Evolutionary conservation across 2,888 invertebrate genomes (phyloP).

Genomic region (Cenopis cana): DNA sequence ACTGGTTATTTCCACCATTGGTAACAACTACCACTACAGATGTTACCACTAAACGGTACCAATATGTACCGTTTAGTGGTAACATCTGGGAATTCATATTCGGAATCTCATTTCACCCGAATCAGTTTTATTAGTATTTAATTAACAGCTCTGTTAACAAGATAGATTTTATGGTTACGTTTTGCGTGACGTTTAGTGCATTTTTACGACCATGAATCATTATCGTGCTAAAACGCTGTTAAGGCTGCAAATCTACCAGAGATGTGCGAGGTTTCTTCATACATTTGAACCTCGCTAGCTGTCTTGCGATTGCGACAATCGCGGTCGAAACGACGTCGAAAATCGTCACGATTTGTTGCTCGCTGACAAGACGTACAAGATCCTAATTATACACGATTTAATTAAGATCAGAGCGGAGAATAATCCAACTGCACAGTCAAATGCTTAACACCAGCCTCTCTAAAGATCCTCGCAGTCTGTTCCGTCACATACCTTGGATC

Average conservation of each 20-base stretch:
- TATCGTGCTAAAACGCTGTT: too few relatives aligned
- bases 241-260: too few relatives aligned
- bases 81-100: not conserved
- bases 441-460: conserved; percentile 95
- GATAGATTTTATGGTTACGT: too few relatives aligned
- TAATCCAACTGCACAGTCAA: conserved; percentile 97
- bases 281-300: too few relatives aligned
- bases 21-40: not conserved
- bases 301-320: too few relatives aligned
- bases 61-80: not conserved
- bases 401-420: conserved; percentile 85
- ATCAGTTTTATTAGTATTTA: too few relatives aligned
- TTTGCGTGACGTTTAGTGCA: too few relatives aligned
- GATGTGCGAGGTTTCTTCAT: too few relatives aligned
- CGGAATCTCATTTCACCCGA: not conserved
- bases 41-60: too few relatives aligned
- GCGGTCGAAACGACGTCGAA: conserved; percentile 4
- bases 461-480: conserved; percentile 97
- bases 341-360: not conserved
- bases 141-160: too few relatives aligned
- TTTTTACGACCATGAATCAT: too few relatives aligned
- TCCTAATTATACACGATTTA: conserved; percentile 56
- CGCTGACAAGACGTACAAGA: not conserved
- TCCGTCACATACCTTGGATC: conserved; percentile 97
- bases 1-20: not conserved